These are phyloP conservation scores for Leistus spinibarbis DNA, from an alignment of 2,888 invertebrate species.

Conservation along the genomic window DNA sequence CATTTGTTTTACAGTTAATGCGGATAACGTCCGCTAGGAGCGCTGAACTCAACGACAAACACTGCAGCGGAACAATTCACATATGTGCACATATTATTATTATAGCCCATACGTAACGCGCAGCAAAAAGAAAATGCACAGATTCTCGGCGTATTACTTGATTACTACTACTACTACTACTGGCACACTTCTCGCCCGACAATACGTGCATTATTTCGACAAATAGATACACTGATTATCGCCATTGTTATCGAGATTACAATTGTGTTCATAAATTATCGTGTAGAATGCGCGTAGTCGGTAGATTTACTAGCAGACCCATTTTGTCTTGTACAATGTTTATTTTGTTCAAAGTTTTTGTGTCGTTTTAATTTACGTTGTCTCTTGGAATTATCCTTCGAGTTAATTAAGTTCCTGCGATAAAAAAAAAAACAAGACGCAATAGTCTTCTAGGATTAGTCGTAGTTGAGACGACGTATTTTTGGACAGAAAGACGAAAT, in stretches of 20 bases:
- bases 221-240: not conserved
- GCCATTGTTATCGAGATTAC: not conserved
- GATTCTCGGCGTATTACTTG: not conserved
- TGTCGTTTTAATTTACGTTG: slow-evolving; percentile 27
- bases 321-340: slow-evolving; percentile 6
- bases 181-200: not conserved
- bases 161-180: not conserved
- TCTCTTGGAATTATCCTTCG: not conserved
- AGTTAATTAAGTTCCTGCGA: slow-evolving; percentile 27
- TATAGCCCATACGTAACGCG: not conserved
- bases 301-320: not conserved
- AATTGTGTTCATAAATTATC: not conserved
- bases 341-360: slow-evolving; percentile 23
- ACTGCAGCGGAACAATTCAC: not conserved
- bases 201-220: not conserved
- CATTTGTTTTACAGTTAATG: slow-evolving; percentile 37
- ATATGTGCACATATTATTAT: not conserved
- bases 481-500: no score
- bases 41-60: slow-evolving; percentile 1
- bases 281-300: not conserved
- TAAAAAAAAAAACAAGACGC: slow-evolving; percentile 1
- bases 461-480: not conserved
- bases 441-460: slow-evolving; percentile 1
- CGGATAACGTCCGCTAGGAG: slow-evolving; percentile 20
- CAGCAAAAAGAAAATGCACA: not conserved